Percentiles rank a stretch among this genome's conserved stretches.
Conservation (phyloP, 2,888 invertebrate species). For the Glaucopsyche alexis region DNA sequence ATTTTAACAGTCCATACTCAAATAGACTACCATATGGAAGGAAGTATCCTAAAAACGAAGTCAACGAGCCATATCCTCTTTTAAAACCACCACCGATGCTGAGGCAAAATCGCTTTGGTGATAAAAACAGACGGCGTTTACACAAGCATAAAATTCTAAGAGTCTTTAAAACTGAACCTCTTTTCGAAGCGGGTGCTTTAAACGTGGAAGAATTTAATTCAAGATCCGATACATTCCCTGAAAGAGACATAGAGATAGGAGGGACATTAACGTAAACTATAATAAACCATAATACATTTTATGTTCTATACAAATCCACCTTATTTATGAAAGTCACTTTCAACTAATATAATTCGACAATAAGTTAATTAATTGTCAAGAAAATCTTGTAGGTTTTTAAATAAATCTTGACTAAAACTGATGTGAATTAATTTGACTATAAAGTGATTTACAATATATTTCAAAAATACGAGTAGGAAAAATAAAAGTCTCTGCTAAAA, state of each 20-base stretch:
- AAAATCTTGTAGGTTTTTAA: too few species aligned
- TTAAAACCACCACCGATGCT: constrained; percentile 69
- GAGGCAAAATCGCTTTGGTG: constrained; percentile 50
- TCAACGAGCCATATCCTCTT: constrained; percentile 66
- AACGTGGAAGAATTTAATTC: constrained; percentile 48
- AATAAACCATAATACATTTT: neutral
- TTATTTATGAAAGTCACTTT: too few species aligned
- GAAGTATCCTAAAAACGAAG: constrained; percentile 59
- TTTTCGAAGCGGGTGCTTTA: constrained; percentile 59
- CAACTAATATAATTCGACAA: too few species aligned
- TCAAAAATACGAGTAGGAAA: too few species aligned
- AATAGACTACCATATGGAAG: constrained; percentile 55
- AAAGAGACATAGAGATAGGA: constrained; percentile 7
- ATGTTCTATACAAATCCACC: too few species aligned
- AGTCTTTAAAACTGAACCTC: constrained; percentile 59
- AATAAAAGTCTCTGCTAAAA: too few species aligned
- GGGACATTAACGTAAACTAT: neutral
- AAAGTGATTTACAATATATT: too few species aligned
- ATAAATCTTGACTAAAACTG: too few species aligned
- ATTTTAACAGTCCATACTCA: constrained; percentile 54
- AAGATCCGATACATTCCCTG: constrained; percentile 47
- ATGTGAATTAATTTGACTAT: too few species aligned
- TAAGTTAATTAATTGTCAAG: too few species aligned
- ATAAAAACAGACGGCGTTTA: constrained; percentile 52
- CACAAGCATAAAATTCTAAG: constrained; percentile 58